Conservation (phyloP, 2,797 vertebrate genomes). For the Pogoniulus pusillus region DNA sequence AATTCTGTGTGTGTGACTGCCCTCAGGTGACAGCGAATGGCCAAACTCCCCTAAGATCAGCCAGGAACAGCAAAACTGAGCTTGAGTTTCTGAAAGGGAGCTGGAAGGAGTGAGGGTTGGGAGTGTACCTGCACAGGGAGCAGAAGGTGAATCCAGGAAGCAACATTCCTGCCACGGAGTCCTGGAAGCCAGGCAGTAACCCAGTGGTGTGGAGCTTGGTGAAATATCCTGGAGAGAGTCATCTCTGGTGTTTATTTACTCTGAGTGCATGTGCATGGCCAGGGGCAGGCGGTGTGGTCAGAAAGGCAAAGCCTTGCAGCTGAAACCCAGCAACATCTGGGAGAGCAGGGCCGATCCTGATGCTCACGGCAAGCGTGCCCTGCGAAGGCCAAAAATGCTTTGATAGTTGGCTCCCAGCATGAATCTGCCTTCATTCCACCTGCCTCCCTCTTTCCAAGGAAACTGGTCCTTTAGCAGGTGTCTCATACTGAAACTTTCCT, state of each 20-base stretch:
- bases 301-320: neutral
- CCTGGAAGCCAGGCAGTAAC: slow-evolving; percentile 14
- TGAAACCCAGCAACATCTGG: neutral
- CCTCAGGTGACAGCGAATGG: neutral
- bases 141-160: neutral
- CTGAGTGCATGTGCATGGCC: neutral
- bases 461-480: slow-evolving; percentile 33
- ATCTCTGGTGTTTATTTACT: slow-evolving; percentile 7
- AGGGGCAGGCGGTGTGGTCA: neutral
- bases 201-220: neutral
- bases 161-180: slow-evolving; percentile 16
- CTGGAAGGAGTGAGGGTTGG: neutral
- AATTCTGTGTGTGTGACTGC: neutral
- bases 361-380: neutral
- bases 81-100: neutral
- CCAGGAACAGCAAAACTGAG: slow-evolving; percentile 20
- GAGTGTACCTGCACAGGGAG: neutral
- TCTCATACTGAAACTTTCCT: neutral
- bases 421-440: neutral
- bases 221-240: neutral
- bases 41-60: neutral
- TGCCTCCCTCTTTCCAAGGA: neutral
- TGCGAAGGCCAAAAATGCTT: neutral
- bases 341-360: neutral
- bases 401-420: rapidly evolving